Conservation (phyloP, 2,113 vertebrate genomes). For the Hippocampus mohnikei region DNA sequence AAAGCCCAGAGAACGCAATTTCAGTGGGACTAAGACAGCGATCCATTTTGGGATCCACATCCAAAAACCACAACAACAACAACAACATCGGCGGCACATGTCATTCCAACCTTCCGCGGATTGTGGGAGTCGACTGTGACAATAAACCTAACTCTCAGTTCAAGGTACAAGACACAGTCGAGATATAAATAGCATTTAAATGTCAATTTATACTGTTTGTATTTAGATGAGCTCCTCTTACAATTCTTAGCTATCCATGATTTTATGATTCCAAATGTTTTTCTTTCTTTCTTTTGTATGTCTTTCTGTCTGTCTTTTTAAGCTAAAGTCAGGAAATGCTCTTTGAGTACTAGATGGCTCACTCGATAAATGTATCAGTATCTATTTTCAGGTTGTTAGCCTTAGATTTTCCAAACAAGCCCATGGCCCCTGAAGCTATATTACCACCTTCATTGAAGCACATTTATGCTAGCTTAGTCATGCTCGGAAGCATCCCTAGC, state of each 20-base stretch:
- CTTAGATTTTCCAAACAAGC: neutral
- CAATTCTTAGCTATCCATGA: neutral
- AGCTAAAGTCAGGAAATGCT: neutral
- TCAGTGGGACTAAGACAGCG: slow-evolving; percentile 2
- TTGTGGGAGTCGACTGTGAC: slow-evolving; percentile 69
- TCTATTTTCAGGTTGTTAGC: neutral
- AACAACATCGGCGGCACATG: slow-evolving; percentile 77
- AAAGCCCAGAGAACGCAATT: slow-evolving; percentile 15
- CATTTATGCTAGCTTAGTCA: neutral
- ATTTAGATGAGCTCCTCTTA: neutral
- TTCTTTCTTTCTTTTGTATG: neutral
- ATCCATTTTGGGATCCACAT: slow-evolving; percentile 19
- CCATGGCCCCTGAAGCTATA: neutral
- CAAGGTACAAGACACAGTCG: slow-evolving; percentile 64
- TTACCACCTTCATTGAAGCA: neutral
- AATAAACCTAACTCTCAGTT: slow-evolving; percentile 66
- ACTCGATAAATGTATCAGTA: neutral
- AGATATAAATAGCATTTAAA: neutral
- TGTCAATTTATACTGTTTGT: neutral
- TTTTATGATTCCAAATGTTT: neutral
- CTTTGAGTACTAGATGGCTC: neutral
- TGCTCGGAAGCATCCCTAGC: too few relatives aligned
- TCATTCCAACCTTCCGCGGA: slow-evolving; percentile 56
- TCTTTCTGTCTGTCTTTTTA: neutral
- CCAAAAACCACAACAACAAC: slow-evolving; percentile 79